phyloP scores from a whole-genome alignment of 2,888 invertebrate genomes.

The Biston stratarius region DNA sequence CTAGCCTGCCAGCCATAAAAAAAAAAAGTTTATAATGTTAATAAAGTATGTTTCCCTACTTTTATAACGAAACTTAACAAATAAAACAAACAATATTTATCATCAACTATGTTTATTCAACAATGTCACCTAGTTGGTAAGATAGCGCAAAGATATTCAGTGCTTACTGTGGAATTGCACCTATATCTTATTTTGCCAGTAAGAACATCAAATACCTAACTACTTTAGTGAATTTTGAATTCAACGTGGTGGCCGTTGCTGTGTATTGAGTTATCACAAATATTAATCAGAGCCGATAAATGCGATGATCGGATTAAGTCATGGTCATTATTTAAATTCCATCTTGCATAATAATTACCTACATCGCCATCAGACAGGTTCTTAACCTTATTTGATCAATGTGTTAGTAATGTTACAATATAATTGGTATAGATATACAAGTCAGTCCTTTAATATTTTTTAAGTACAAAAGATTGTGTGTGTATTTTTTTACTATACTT shows the following conservation, averaged over 20 bases:
- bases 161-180: not conserved
- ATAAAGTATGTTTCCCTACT: too few species aligned
- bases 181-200: conserved; percentile 4
- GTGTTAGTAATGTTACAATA: too few species aligned
- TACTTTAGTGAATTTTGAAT: conserved; percentile 24
- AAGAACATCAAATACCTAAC: conserved; percentile 21
- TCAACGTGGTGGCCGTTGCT: conserved; percentile 8
- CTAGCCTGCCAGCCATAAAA: too few species aligned
- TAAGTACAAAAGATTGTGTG: too few species aligned
- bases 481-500: too few species aligned
- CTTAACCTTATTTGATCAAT: not conserved
- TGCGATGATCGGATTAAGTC: not conserved
- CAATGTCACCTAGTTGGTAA: conserved; percentile 52
- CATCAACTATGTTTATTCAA: conserved; percentile 65
- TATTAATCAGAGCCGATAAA: not conserved
- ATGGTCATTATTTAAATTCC: conserved; percentile 6
- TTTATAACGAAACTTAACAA: not conserved
- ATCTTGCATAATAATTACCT: not conserved
- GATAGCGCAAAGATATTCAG: conserved; percentile 23
- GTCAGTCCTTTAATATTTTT: too few species aligned
- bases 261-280: conserved; percentile 7
- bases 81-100: conserved; percentile 36
- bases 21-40: too few species aligned
- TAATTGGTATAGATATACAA: too few species aligned
- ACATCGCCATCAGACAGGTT: not conserved